Percentiles rank a stretch among this genome's conserved stretches.
Evolutionary conservation across 2,888 invertebrate genomes (phyloP).

Genomic region (Melanophora roralis): DNA sequence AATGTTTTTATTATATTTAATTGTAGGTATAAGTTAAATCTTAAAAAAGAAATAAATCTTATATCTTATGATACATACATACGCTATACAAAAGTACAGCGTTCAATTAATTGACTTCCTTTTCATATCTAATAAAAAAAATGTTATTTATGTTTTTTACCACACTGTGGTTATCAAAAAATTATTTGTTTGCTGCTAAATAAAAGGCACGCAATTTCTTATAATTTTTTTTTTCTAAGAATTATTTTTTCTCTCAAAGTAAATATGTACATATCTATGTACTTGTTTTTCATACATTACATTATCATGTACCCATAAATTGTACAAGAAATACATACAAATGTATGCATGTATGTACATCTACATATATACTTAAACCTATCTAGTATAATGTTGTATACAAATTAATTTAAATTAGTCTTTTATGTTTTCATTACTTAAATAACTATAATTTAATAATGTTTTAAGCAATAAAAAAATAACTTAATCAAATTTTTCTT

Average conservation of each 20-base stretch:
- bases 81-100: not conserved
- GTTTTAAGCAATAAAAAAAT: slow-evolving; percentile 20
- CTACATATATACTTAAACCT: no score
- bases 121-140: no score
- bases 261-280: slow-evolving; percentile 32
- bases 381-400: not conserved
- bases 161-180: not conserved
- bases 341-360: not conserved
- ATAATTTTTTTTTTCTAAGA: slow-evolving; percentile 27
- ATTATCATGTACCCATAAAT: not conserved
- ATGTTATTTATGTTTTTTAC: not conserved
- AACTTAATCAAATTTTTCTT: slow-evolving; percentile 75
- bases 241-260: slow-evolving; percentile 27
- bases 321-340: not conserved
- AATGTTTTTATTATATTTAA: no score
- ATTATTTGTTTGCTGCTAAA: slow-evolving; percentile 25
- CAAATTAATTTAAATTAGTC: slow-evolving; percentile 56
- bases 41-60: not conserved
- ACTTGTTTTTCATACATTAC: not conserved
- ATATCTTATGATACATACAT: not conserved
- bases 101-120: no score
- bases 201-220: slow-evolving; percentile 57
- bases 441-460: slow-evolving; percentile 41
- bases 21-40: no score
- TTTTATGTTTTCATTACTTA: slow-evolving; percentile 52